Conservation (phyloP, 2,113 vertebrate species). For the Copsychus sechellarum region DNA sequence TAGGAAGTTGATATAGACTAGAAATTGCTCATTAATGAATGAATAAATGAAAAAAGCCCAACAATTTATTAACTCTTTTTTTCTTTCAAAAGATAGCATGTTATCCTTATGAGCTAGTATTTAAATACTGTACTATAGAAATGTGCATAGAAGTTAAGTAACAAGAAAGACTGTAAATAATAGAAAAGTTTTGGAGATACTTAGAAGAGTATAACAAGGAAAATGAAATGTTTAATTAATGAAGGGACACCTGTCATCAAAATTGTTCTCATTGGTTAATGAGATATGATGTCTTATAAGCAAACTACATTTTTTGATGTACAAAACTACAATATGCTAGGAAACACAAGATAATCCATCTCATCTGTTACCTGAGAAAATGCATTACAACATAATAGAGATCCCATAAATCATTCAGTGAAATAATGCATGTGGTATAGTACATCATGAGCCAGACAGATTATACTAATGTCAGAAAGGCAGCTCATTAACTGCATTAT, state of each 20-base stretch:
- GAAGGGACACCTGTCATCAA: neutral
- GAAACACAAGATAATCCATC: constrained; percentile 42
- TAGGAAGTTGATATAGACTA: neutral
- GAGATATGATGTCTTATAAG: constrained; percentile 7
- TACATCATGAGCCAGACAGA: constrained; percentile 27
- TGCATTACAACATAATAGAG: constrained; percentile 22
- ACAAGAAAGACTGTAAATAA: neutral
- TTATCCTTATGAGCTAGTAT: neutral
- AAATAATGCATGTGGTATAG: constrained; percentile 7
- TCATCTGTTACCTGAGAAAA: constrained; percentile 35
- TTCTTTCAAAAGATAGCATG: neutral
- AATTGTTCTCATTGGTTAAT: neutral
- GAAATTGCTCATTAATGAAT: neutral
- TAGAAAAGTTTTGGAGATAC: neutral
- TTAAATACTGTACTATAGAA: neutral
- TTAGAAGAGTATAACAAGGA: neutral
- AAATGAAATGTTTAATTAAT: neutral
- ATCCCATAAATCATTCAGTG: constrained; percentile 36
- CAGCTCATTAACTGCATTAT: constrained; percentile 42
- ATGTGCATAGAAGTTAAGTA: neutral
- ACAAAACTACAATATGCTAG: neutral
- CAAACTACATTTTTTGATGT: constrained; percentile 25
- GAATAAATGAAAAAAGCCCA: neutral
- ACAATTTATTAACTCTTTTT: neutral
- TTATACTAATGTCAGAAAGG: constrained; percentile 41